Base-by-base conservation (phyloP, 2,797 vertebrate species). In the Coilia nasus region DNA sequence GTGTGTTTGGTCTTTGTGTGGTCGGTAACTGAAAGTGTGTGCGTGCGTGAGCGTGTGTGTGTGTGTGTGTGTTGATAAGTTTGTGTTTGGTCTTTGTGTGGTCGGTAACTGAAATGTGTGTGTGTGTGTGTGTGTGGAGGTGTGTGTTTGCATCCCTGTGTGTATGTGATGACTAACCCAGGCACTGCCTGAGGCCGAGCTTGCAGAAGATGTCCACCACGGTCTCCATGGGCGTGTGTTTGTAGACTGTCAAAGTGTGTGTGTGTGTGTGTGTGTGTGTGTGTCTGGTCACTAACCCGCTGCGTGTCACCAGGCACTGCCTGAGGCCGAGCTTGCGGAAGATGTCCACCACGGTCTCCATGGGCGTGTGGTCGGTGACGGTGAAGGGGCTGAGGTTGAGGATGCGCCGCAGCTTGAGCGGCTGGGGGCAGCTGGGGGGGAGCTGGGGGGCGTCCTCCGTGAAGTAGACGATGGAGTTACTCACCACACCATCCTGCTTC, bases 281-380 rank as follows among this genome's bases (percentile, higher is more conserved):
- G 54, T 21, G 62, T 23, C 71, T 25, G 50, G 83, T 28, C 15
- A 50, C 91, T 91, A 89, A 99, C 98, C 98, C 98, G 86, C 98
- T 99, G 87, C 97, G 95, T 28, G 98, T 99, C 85, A 99, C 98
- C 86, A 99, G 96, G 89, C 98, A 99, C 93, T 99, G 98, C 0
- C 98, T 96, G 23, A 99, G 97, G 1, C 98, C 98, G 0, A 99
- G 97, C 83, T 99, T 99, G 50, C 98, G 95, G 94, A 99, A 99
- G 91, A 99, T 99, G 91, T 99, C 98, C 57, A 99, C 98, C 88
- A 99, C 98, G 0, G 98, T 99, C 94, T 99, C 98, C 98, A 99
- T 99, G 35, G 98, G 98, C 0, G 98, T 99, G 93, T 99, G 98
- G 93, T 99, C 98, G 0, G 98, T 99, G 92, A 99, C 98, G 0